Conservation (phyloP, 2,888 invertebrate species). For the Himalopsyche anomala region DNA sequence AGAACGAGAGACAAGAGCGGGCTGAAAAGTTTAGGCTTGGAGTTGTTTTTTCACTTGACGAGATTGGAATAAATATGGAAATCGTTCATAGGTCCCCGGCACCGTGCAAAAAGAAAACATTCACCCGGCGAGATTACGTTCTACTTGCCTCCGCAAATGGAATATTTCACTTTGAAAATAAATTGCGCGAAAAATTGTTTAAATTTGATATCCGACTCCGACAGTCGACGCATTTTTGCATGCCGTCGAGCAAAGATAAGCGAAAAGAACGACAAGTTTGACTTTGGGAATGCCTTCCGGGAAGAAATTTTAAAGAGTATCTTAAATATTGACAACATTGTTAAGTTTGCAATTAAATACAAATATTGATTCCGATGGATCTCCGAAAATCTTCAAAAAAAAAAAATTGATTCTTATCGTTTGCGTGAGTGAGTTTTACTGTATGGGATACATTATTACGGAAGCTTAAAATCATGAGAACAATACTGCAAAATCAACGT, state of each 20-base stretch:
- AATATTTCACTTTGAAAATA: slow-evolving; percentile 26
- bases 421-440: too few relatives aligned
- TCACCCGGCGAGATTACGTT: slow-evolving; percentile 10
- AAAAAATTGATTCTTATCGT: too few relatives aligned
- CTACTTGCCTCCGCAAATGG: slow-evolving; percentile 5
- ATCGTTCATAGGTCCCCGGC: slow-evolving; percentile 13
- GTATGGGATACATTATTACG: too few relatives aligned
- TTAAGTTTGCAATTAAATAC: too few relatives aligned
- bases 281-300: background rate
- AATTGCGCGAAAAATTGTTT: slow-evolving; percentile 30
- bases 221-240: background rate
- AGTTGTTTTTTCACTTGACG: slow-evolving; percentile 1
- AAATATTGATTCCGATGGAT: too few relatives aligned
- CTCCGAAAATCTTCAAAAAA: too few relatives aligned
- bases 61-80: slow-evolving; percentile 26
- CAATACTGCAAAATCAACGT: too few relatives aligned
- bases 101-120: slow-evolving; percentile 1
- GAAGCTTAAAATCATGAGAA: too few relatives aligned
- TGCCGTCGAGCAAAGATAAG: background rate
- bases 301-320: too few relatives aligned
- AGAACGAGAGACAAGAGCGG: background rate
- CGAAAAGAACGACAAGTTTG: background rate
- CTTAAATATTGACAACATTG: too few relatives aligned
- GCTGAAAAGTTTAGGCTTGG: background rate
- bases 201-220: slow-evolving; percentile 8